These are phyloP conservation scores for Steinernema feltiae DNA, from an alignment of 1,140 invertebrate species.

Conservation along the genomic window DNA sequence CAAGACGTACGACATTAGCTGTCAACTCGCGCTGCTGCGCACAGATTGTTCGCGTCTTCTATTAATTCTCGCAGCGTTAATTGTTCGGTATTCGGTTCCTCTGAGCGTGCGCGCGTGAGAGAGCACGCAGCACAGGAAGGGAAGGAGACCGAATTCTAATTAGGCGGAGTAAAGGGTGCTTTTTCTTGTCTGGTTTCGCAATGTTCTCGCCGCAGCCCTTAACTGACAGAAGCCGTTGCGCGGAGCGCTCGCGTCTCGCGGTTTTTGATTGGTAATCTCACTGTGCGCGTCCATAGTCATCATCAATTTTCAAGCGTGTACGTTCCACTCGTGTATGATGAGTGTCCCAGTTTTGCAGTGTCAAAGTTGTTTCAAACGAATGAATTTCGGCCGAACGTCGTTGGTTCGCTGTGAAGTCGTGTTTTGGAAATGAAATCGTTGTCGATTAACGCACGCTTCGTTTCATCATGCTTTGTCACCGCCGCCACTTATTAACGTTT, in stretches of 20 bases:
- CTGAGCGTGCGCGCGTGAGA: background rate
- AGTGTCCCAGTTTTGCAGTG: background rate
- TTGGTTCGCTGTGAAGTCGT: background rate
- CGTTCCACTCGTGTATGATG: background rate
- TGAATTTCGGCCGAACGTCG: too few species aligned
- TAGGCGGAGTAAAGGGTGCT: constrained; percentile 2
- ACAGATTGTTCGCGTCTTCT: background rate
- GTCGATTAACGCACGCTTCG: background rate
- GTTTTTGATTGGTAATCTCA: background rate
- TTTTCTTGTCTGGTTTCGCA: background rate
- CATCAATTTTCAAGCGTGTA: background rate
- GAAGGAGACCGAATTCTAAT: background rate
- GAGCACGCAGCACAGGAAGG: background rate
- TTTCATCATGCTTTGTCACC: background rate
- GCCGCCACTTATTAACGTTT: background rate
- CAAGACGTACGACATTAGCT: background rate
- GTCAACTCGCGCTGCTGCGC: background rate
- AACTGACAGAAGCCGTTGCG: background rate
- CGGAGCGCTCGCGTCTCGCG: background rate
- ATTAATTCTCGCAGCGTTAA: background rate
- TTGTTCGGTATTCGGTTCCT: background rate
- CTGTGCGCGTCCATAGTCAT: background rate
- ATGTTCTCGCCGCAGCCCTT: background rate
- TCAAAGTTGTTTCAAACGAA: background rate
- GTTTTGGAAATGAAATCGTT: background rate